phyloP scores from a whole-genome alignment of 2,113 vertebrate genomes.

The Ranitomeya imitator region DNA sequence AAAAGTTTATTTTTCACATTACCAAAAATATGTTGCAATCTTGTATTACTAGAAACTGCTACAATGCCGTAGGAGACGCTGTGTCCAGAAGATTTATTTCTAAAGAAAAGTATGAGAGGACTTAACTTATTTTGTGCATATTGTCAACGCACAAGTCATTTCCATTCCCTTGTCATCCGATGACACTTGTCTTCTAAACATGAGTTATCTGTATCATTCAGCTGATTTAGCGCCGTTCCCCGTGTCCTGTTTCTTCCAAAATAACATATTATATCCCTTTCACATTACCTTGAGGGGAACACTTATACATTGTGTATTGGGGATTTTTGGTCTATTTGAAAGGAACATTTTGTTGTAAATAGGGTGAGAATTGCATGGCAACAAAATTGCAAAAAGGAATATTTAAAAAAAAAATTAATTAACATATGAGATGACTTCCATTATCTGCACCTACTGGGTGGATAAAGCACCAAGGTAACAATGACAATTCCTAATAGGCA shows the following conservation, averaged over 20 bases:
- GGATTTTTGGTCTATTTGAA: background rate
- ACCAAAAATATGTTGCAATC: background rate
- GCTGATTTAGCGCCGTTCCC: conserved; percentile 25
- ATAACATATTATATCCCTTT: background rate
- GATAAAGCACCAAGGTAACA: background rate
- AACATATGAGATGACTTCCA: background rate
- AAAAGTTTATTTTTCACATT: too few relatives aligned
- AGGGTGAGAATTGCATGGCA: background rate
- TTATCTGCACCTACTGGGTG: too few relatives aligned
- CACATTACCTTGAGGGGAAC: background rate
- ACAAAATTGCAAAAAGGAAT: background rate
- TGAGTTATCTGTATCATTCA: conserved; percentile 23
- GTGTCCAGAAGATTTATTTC: background rate
- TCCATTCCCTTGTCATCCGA: conserved; percentile 32
- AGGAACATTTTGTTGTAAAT: background rate
- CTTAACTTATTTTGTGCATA: conserved; percentile 16
- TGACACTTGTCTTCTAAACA: conserved; percentile 38
- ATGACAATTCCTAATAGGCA: background rate
- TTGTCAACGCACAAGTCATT: conserved; percentile 7
- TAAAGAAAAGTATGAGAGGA: background rate
- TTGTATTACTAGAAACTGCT: background rate
- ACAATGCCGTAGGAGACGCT: background rate
- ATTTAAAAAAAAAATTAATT: background rate
- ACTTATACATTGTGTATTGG: background rate
- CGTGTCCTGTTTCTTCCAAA: background rate